These are phyloP conservation scores for Indicator maculatus DNA, from an alignment of 2,113 vertebrate species.

Conservation along the genomic window DNA sequence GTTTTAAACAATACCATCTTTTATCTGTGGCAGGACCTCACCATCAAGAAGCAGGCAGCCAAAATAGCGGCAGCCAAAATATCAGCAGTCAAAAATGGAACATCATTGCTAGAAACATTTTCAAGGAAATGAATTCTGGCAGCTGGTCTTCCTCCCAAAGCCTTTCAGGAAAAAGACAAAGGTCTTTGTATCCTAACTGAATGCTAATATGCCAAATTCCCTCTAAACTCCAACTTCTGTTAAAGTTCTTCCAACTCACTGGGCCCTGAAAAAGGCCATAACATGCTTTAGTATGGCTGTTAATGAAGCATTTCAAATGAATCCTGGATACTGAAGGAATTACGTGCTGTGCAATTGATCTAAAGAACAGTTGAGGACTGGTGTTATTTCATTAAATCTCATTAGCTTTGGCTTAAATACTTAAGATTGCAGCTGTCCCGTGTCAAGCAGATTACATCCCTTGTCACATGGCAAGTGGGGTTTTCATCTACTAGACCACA, in stretches of 20 bases:
- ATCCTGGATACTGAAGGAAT: conserved; percentile 24
- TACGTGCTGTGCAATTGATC: conserved; percentile 54
- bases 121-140: not conserved
- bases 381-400: conserved; percentile 54
- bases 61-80: not conserved
- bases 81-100: not conserved
- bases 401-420: conserved; percentile 39
- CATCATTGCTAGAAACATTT: not conserved
- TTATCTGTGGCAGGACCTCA: not conserved
- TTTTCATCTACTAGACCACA: not conserved
- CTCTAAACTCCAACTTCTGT: not conserved
- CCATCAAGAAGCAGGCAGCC: not conserved
- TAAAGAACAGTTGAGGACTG: conserved; percentile 48
- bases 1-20: not conserved
- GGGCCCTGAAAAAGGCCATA: not conserved
- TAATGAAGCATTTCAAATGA: conserved; percentile 50
- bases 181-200: not conserved
- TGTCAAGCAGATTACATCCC: conserved; percentile 25
- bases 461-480: not conserved
- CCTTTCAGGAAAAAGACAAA: not conserved
- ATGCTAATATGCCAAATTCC: not conserved
- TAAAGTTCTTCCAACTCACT: not conserved
- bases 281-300: not conserved
- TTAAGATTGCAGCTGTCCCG: conserved; percentile 33
- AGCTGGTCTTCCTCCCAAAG: not conserved